These are phyloP conservation scores for Oophaga pumilio DNA, from an alignment of 2,113 vertebrate genomes.

Conservation along the genomic window DNA sequence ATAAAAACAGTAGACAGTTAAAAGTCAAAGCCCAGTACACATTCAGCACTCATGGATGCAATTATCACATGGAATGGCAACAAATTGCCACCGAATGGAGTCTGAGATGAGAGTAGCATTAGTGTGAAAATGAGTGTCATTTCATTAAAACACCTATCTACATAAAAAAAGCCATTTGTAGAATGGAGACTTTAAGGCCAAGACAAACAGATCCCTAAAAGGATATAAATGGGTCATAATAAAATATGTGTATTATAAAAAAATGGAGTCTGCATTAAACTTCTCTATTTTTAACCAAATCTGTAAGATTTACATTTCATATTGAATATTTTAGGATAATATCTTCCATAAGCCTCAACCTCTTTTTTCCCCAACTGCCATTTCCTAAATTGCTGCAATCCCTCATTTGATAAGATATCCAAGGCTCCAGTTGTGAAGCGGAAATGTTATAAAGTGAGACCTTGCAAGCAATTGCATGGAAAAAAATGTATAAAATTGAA, in stretches of 20 bases:
- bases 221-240: not conserved
- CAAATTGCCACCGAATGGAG: slow-evolving; percentile 33
- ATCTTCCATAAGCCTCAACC: too few relatives aligned
- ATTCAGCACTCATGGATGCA: slow-evolving; percentile 4
- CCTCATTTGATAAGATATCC: too few relatives aligned
- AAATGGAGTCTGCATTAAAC: too few relatives aligned
- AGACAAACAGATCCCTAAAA: not conserved
- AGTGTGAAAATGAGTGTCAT: slow-evolving; percentile 27
- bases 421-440: too few relatives aligned
- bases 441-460: too few relatives aligned
- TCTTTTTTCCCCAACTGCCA: too few relatives aligned
- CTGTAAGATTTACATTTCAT: too few relatives aligned
- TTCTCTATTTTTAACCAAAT: too few relatives aligned
- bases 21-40: not conserved
- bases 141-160: slow-evolving; percentile 12
- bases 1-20: not conserved
- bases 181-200: not conserved
- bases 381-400: too few relatives aligned
- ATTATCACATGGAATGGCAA: slow-evolving; percentile 28
- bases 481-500: too few relatives aligned
- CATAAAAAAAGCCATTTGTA: slow-evolving; percentile 3
- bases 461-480: too few relatives aligned
- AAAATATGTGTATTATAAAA: not conserved
- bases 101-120: slow-evolving; percentile 12
- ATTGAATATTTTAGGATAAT: too few relatives aligned